phyloP scores from a whole-genome alignment of 2,113 vertebrate genomes.

The Synodontis membranacea region DNA sequence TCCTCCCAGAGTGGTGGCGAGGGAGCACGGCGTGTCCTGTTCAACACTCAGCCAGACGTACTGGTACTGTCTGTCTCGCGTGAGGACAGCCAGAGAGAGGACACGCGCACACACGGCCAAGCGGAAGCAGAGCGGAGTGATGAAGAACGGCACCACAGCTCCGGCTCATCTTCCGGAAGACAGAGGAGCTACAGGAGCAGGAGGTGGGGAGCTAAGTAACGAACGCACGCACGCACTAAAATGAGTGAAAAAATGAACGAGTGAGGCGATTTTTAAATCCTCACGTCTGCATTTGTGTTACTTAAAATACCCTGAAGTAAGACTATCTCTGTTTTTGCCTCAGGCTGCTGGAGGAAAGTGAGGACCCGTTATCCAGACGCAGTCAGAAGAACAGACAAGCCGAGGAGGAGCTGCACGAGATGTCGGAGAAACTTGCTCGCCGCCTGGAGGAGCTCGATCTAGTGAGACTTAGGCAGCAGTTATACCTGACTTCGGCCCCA shows the following conservation, averaged over 20 bases:
- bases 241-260: not conserved
- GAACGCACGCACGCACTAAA: not conserved
- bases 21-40: slow-evolving; percentile 69
- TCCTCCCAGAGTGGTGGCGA: slow-evolving; percentile 55
- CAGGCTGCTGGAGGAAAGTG: slow-evolving; percentile 37
- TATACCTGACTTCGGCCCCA: not conserved
- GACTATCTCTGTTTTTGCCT: not conserved
- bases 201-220: slow-evolving; percentile 21
- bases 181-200: not conserved
- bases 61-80: slow-evolving; percentile 65
- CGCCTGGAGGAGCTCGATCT: slow-evolving; percentile 83
- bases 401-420: slow-evolving; percentile 77
- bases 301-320: not conserved
- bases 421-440: slow-evolving; percentile 82
- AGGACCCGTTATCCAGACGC: slow-evolving; percentile 64
- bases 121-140: slow-evolving; percentile 54
- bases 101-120: slow-evolving; percentile 47
- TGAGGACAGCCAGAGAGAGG: slow-evolving; percentile 21
- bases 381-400: slow-evolving; percentile 70
- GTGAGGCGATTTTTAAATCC: not conserved
- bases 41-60: slow-evolving; percentile 73
- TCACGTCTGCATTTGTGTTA: not conserved
- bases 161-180: slow-evolving; percentile 17
- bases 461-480: slow-evolving; percentile 66
- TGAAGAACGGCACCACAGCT: slow-evolving; percentile 3